Evolutionary conservation across 2,888 invertebrate genomes (phyloP), one percentile per base, ranked within the genome.

Genomic region (Notodonta dromedarius): DNA sequence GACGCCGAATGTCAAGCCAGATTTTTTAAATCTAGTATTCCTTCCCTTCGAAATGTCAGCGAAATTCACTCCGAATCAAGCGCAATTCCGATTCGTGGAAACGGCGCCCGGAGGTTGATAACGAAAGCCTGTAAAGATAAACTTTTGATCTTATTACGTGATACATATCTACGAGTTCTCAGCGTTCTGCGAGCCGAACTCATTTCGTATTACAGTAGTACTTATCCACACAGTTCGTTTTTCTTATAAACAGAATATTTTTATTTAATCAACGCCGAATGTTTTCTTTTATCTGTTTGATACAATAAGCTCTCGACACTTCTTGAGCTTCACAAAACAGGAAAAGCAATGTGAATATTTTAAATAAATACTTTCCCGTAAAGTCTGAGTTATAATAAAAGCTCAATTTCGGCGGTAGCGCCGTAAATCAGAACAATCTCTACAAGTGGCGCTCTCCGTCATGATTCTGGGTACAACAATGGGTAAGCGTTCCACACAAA

Each of bases 361-460:
- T 66, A 61, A 62, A 65, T 70, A 65, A 69, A 66, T 64, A 68
- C 64, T 65, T 66, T 60, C 64, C 52, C 56, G 58, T 58, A 59
- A 5, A 54, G 61, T 64, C 63, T 60, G 57, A 62, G 65, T 62
- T 60, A 54, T 64, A 63, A 82, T 77, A 75, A 77, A 78, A 78
- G 74, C 71, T 77, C 80, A 79, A 83, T 85, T 84, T 81, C 73
- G 71, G 67, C 70, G 77, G 79, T 65, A 73, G 65, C 61, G 76
- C 77, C 82, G 76, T 86, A 85, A 87, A 86, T 87, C 82, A 82
- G 81, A 70, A 78, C 81, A 80, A 85, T 83, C 79, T 80, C 73
- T 74, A 69, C 76, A 78, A 74, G 76, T 70, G 74, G 76, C 72
- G 57, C 79, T 76, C 83, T 86, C 78, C 83, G 84, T 83, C 84